Evolutionary conservation across 2,113 vertebrate genomes (phyloP).

Genomic region (Colistium nudipinnis): DNA sequence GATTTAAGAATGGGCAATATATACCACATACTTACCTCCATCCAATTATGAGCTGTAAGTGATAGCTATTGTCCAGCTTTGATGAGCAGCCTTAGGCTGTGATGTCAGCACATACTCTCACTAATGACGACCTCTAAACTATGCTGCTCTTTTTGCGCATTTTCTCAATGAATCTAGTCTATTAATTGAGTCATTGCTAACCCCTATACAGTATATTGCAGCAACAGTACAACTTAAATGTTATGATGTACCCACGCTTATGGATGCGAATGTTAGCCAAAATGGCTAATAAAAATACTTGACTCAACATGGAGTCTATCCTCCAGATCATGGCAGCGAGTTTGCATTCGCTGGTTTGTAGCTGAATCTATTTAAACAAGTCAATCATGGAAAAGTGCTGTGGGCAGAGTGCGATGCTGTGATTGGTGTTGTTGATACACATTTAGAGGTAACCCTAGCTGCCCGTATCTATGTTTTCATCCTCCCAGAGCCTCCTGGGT

Average conservation of each 20-base stretch:
- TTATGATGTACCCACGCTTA: too few species aligned
- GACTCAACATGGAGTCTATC: too few species aligned
- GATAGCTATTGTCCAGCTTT: background rate
- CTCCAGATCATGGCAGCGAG: too few species aligned
- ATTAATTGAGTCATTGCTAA: too few species aligned
- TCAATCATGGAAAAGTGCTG: conserved; percentile 41
- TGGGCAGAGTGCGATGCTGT: conserved; percentile 53
- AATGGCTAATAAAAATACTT: too few species aligned
- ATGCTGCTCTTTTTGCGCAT: too few species aligned
- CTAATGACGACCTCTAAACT: conserved; percentile 2
- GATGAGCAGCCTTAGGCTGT: conserved; percentile 4
- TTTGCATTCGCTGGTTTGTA: background rate
- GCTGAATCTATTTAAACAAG: too few species aligned
- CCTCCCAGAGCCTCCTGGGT: conserved; percentile 58
- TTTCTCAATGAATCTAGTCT: too few species aligned
- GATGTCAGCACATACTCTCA: conserved; percentile 1
- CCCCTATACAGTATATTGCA: too few species aligned
- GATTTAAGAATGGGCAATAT: background rate
- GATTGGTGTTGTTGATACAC: conserved; percentile 73
- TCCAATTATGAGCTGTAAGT: background rate
- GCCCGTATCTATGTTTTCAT: conserved; percentile 58
- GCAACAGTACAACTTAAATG: too few species aligned
- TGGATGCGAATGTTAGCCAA: too few species aligned
- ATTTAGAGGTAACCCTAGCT: conserved; percentile 76
- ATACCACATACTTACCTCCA: background rate